These are phyloP conservation scores for Platerodrilus igneus DNA, from an alignment of 2,888 invertebrate genomes.

Conservation along the genomic window DNA sequence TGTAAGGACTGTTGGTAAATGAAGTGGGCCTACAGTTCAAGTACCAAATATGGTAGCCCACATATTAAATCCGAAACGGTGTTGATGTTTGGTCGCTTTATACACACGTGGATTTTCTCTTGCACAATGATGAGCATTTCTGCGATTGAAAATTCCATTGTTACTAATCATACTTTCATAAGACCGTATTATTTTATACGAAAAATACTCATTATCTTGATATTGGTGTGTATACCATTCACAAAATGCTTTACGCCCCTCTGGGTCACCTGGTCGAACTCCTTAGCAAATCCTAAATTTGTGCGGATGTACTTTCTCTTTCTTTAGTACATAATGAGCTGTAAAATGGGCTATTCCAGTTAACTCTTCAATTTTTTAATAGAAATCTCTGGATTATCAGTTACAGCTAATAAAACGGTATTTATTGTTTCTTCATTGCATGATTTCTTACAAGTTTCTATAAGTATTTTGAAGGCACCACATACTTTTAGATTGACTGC, in stretches of 20 bases:
- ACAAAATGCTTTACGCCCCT: background rate
- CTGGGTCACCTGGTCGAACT: background rate
- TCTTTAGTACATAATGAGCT: background rate
- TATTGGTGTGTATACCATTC: constrained; percentile 2
- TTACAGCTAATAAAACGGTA: constrained; percentile 4
- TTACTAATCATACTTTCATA: constrained; percentile 2
- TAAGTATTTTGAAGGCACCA: background rate
- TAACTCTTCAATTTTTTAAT: background rate
- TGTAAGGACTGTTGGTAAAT: no score
- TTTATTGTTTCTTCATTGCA: no score
- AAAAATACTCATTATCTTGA: constrained; percentile 1
- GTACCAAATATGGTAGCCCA: background rate
- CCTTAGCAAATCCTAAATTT: background rate
- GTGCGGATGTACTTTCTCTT: background rate
- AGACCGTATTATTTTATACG: background rate
- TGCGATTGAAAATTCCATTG: constrained; percentile 1
- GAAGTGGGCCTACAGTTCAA: background rate
- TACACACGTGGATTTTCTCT: background rate
- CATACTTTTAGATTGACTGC: background rate
- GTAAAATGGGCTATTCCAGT: background rate
- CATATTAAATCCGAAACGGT: background rate
- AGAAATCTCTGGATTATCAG: constrained; percentile 2
- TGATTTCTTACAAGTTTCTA: background rate
- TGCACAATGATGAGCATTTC: background rate
- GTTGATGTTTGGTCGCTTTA: constrained; percentile 1